Conservation (phyloP, 2,113 vertebrate species). For the Paramormyrops kingsleyae region DNA sequence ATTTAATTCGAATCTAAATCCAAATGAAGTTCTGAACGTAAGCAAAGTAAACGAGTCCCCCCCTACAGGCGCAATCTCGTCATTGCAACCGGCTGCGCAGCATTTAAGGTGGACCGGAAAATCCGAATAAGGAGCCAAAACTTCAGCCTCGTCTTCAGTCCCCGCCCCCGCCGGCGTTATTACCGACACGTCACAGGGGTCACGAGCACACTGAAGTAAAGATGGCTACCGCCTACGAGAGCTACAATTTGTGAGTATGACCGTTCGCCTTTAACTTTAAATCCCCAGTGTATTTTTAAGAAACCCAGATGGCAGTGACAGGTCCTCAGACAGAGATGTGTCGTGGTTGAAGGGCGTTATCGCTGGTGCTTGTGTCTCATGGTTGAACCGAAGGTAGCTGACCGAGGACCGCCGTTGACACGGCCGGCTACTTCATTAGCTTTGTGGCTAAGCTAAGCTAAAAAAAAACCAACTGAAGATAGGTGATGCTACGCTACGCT, state of each 20-base stretch:
- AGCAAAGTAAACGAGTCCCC: no score
- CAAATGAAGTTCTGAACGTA: no score
- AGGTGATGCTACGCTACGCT: neutral
- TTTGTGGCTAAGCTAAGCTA: neutral
- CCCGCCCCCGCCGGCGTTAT: slow-evolving; percentile 3
- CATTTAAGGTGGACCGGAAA: no score
- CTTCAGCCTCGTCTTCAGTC: neutral
- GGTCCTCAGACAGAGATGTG: no score
- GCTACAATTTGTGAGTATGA: slow-evolving; percentile 57
- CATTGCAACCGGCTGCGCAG: no score
- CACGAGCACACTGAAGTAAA: slow-evolving; percentile 49
- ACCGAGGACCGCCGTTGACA: neutral
- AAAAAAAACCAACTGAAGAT: neutral
- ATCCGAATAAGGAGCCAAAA: no score
- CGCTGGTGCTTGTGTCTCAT: neutral
- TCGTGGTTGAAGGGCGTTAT: neutral
- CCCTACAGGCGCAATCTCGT: no score
- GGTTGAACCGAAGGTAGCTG: no score
- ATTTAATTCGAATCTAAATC: no score
- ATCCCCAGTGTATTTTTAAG: neutral
- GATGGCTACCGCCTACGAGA: slow-evolving; percentile 60
- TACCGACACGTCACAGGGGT: slow-evolving; percentile 50
- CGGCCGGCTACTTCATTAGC: neutral
- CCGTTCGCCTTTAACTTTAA: neutral
- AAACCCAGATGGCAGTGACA: neutral